A percentile compares a stretch with the other conserved stretches of the same genome.
These are phyloP conservation scores for Drosophila robusta DNA, from an alignment of 2,888 invertebrate species.

Conservation along the genomic window DNA sequence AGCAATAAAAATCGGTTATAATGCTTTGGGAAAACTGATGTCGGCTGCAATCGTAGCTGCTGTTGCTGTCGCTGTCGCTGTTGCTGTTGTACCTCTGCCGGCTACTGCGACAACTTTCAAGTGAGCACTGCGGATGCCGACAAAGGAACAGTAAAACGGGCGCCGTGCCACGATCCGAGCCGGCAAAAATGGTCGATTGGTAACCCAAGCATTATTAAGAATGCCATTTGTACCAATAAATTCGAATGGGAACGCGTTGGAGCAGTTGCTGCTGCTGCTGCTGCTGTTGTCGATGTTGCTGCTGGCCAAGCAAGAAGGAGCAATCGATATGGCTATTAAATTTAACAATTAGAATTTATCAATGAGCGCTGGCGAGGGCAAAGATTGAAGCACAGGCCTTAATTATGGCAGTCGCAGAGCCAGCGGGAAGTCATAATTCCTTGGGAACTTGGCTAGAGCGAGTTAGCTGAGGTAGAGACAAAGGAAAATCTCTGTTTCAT, in stretches of 20 bases:
- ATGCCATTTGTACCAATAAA: slow-evolving; percentile 84
- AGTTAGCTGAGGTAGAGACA: slow-evolving; percentile 15
- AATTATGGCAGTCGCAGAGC: slow-evolving; percentile 61
- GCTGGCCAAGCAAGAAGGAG: slow-evolving; percentile 36
- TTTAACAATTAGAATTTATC: slow-evolving; percentile 84
- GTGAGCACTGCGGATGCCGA: slow-evolving; percentile 59
- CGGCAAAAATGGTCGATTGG: slow-evolving; percentile 34
- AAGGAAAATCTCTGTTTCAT: slow-evolving; percentile 33
- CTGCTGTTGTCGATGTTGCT: slow-evolving; percentile 37
- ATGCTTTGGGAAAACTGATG: slow-evolving; percentile 73
- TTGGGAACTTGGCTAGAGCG: slow-evolving; percentile 26
- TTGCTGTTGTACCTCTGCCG: slow-evolving; percentile 14
- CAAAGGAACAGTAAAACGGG: slow-evolving; percentile 71
- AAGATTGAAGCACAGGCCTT: slow-evolving; percentile 47
- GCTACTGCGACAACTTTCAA: slow-evolving; percentile 65
- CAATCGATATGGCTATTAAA: slow-evolving; percentile 83
- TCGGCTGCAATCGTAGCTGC: slow-evolving; percentile 19
- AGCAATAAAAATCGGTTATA: slow-evolving; percentile 83
- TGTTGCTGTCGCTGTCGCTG: no score
- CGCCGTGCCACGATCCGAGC: slow-evolving; percentile 53
- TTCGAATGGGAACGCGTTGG: slow-evolving; percentile 69
- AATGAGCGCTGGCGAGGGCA: slow-evolving; percentile 56
- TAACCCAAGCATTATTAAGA: slow-evolving; percentile 80
- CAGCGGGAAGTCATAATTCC: slow-evolving; percentile 74
- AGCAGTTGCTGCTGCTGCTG: slow-evolving; percentile 42